Base-by-base conservation (phyloP, 2,888 invertebrate species). In the Metacarcinus magister region DNA sequence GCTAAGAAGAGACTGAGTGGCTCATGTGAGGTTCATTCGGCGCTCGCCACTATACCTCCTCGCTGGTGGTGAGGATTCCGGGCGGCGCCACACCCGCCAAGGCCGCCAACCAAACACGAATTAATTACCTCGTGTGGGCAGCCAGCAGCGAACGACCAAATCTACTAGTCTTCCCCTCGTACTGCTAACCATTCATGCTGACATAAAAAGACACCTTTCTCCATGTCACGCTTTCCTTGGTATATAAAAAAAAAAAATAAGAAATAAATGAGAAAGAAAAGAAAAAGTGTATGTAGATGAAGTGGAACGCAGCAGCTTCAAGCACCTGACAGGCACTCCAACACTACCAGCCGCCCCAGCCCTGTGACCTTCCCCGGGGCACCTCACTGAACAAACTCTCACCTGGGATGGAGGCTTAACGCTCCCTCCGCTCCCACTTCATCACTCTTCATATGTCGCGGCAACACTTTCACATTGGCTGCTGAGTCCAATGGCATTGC, bases 111-210 rank as follows among this genome's bases (percentile, higher is more conserved):
- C 44, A 82, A 48, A 82, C 44, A 82, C 43, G 82, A 94, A 94
- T 94, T 94, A 87, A 94, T 94, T 82, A 94, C 19, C 94, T 94
- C 28, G 94, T 87, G 94, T 94, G 94, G 94, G 94, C 28, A 87
- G 87, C 82, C 93, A 87, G 87, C 46, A 82, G 82, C 82, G 82
- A 44, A 32, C 39, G 87, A n/a, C 87, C 94, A 28, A 48, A 10
- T 23, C 75, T 39, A 39, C 43, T 13, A 23, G 44, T 44, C n/a
- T 13, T 8, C 91, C 16, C n/a, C 91, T 23, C 39, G n/a, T 39
- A 32, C 39, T 10, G 39, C 39, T 39, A 39, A 13, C 32, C 87
- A 87, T 87, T 87, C 39, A 87, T 87, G 32, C 87, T 39, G 8
- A 19, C 87, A 39, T 16, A 39, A 19, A 23, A 16, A 87, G 16